These are phyloP conservation scores for Tiphia femorata DNA, from an alignment of 2,888 invertebrate species.

Conservation along the genomic window DNA sequence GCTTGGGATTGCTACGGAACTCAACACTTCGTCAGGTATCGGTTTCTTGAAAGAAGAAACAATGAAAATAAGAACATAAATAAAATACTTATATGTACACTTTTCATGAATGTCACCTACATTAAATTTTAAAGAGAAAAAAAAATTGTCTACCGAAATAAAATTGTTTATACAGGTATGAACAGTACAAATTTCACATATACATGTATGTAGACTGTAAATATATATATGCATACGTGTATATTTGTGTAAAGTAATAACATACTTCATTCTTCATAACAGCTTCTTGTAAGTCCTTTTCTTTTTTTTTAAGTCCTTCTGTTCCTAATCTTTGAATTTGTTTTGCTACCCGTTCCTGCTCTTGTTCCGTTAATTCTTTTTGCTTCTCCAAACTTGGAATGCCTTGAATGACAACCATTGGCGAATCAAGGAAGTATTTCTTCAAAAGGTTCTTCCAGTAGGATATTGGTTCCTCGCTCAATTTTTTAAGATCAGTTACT, in stretches of 20 bases:
- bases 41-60: conserved; percentile 70
- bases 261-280: conserved; percentile 81
- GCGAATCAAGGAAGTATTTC: conserved; percentile 77
- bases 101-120: neutral
- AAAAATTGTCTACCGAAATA: too few species aligned
- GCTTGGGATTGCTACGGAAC: conserved; percentile 82
- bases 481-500: conserved; percentile 73
- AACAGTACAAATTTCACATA: too few species aligned
- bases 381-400: conserved; percentile 77
- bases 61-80: conserved; percentile 15
- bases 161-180: too few species aligned
- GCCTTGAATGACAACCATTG: conserved; percentile 75
- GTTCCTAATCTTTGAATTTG: conserved; percentile 77
- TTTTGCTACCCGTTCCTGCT: conserved; percentile 78
- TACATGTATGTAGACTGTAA: too few species aligned
- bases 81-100: conserved; percentile 1
- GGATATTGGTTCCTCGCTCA: conserved; percentile 74
- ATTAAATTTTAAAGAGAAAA: neutral
- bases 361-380: conserved; percentile 78
- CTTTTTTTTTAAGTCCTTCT: conserved; percentile 78
- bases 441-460: conserved; percentile 82
- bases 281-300: conserved; percentile 75
- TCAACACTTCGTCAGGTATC: conserved; percentile 80
- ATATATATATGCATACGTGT: neutral
- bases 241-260: neutral